These are phyloP conservation scores for Melanotaenia nigrans DNA, from an alignment of 2,797 vertebrate genomes.

Conservation along the genomic window DNA sequence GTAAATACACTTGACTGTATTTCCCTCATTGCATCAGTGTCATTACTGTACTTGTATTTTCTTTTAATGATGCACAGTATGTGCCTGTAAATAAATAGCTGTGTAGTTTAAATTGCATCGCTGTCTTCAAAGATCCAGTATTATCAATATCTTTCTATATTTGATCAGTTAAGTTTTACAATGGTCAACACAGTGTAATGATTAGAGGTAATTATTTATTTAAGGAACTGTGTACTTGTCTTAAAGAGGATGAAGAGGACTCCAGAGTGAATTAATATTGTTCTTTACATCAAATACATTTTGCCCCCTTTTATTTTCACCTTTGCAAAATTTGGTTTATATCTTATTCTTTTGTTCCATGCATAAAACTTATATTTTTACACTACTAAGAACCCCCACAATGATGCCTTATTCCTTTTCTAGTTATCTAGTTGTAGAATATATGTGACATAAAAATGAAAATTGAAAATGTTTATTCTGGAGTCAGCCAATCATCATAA, in stretches of 20 bases:
- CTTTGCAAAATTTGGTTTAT: background rate
- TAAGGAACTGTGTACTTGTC: background rate
- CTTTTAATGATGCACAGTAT: background rate
- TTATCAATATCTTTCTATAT: background rate
- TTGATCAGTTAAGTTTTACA: too few relatives aligned
- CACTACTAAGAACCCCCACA: background rate
- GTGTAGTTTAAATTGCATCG: background rate
- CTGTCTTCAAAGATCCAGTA: background rate
- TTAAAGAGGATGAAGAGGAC: too few relatives aligned
- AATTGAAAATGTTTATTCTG: constrained; percentile 31
- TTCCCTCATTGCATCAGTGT: too few relatives aligned
- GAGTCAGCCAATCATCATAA: constrained; percentile 11
- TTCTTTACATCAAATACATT: background rate
- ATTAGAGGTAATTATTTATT: background rate
- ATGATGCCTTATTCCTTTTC: background rate
- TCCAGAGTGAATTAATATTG: background rate
- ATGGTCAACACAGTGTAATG: too few relatives aligned
- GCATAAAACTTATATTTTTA: background rate
- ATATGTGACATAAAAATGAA: constrained; percentile 14
- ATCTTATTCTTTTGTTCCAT: background rate
- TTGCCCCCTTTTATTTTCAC: too few relatives aligned
- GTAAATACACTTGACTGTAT: too few relatives aligned
- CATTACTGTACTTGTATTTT: too few relatives aligned
- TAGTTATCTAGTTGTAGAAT: background rate
- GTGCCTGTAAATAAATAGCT: background rate